These are phyloP conservation scores for Drosophila funebris DNA, from an alignment of 1,140 invertebrate species.

Conservation along the genomic window DNA sequence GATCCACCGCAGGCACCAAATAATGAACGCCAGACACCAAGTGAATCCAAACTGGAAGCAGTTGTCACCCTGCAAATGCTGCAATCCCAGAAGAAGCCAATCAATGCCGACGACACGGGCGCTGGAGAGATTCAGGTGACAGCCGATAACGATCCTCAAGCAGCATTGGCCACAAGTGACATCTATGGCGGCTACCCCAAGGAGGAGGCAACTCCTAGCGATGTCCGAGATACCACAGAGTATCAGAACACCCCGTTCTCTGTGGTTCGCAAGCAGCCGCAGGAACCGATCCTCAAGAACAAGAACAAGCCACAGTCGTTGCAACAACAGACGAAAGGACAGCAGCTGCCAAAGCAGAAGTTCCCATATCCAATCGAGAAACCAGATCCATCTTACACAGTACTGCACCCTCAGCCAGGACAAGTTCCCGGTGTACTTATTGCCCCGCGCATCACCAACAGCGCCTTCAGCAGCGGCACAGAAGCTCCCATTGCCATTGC, in stretches of 20 bases:
- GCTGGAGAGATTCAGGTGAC: slow-evolving; percentile 73
- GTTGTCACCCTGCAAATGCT: slow-evolving; percentile 89
- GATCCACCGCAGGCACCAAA: slow-evolving; percentile 73
- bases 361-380: slow-evolving; percentile 87
- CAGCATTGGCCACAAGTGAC: too few relatives aligned
- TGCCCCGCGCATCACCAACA: slow-evolving; percentile 69
- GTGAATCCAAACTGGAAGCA: slow-evolving; percentile 74
- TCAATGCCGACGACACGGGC: slow-evolving; percentile 62
- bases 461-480: slow-evolving; percentile 69
- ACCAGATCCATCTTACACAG: slow-evolving; percentile 80
- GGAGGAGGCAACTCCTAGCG: slow-evolving; percentile 5
- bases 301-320: slow-evolving; percentile 71
- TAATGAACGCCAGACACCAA: slow-evolving; percentile 50
- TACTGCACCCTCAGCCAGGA: slow-evolving; percentile 35
- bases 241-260: slow-evolving; percentile 82
- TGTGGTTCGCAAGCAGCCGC: slow-evolving; percentile 84
- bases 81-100: slow-evolving; percentile 83
- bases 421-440: slow-evolving; percentile 61
- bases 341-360: slow-evolving; percentile 84
- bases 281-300: slow-evolving; percentile 85
- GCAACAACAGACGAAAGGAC: slow-evolving; percentile 67
- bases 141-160: slow-evolving; percentile 80
- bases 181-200: slow-evolving; percentile 85
- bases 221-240: slow-evolving; percentile 53
- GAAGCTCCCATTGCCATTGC: slow-evolving; percentile 85